Percentiles rank a stretch among this genome's conserved stretches.
phyloP scores from a whole-genome alignment of 2,113 vertebrate genomes.

The Coreoperca whiteheadi region DNA sequence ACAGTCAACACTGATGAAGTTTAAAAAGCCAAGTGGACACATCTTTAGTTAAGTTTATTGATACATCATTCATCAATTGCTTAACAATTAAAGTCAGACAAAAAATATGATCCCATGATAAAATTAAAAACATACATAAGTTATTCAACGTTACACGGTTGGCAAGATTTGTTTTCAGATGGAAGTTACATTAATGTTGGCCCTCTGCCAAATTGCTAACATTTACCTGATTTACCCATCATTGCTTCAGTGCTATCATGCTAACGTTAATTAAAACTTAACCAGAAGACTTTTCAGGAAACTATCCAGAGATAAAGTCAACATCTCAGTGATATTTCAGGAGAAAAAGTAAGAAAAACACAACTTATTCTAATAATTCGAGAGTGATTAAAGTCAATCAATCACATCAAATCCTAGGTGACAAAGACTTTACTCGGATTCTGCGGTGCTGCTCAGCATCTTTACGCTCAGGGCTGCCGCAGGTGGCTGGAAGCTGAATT shows the following conservation, averaged over 20 bases:
- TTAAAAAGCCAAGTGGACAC: too few relatives aligned
- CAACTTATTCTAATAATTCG: too few relatives aligned
- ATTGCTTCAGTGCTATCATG: too few relatives aligned
- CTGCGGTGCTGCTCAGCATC: background rate
- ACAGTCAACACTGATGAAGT: too few relatives aligned
- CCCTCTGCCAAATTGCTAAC: background rate
- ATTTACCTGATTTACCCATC: too few relatives aligned
- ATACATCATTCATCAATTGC: too few relatives aligned
- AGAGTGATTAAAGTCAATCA: background rate
- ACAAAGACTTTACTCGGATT: background rate
- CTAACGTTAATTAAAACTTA: background rate
- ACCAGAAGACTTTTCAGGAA: background rate
- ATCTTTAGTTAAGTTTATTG: too few relatives aligned
- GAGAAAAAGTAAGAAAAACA: background rate
- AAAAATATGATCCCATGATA: too few relatives aligned
- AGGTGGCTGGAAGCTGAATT: conserved; percentile 5
- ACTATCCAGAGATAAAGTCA: conserved; percentile 10
- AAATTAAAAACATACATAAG: background rate
- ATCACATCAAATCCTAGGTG: too few relatives aligned
- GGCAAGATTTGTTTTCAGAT: background rate
- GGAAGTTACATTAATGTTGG: background rate
- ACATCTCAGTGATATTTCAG: background rate
- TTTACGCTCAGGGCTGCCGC: conserved; percentile 14
- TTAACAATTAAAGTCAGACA: background rate
- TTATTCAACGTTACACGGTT: background rate